Evolutionary conservation across 2,888 invertebrate species (phyloP).

Genomic region (Shargacucullia verbasci): DNA sequence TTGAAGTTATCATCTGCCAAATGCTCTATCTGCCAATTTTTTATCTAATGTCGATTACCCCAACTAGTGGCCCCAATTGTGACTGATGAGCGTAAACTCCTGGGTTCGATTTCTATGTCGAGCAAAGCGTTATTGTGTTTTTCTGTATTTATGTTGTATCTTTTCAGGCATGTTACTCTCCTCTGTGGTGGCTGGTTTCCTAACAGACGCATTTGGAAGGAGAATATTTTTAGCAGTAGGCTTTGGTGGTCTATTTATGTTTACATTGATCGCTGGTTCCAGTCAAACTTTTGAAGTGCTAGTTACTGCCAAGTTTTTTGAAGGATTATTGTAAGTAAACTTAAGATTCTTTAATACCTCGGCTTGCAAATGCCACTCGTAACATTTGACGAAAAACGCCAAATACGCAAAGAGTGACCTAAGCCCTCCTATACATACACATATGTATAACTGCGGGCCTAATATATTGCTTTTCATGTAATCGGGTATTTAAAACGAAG

Average conservation of each 20-base stretch:
- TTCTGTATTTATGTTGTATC: not conserved
- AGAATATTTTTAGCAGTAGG: conserved; percentile 73
- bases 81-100: too few species aligned
- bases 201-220: conserved; percentile 79
- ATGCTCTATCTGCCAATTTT: not conserved
- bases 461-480: too few species aligned
- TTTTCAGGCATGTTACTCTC: conserved; percentile 78
- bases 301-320: conserved; percentile 73
- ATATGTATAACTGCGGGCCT: too few species aligned
- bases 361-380: too few species aligned
- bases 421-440: too few species aligned
- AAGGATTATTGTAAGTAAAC: conserved; percentile 76
- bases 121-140: too few species aligned
- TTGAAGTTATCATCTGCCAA: too few species aligned
- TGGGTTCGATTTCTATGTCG: too few species aligned
- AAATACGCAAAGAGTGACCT: too few species aligned
- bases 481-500: too few species aligned
- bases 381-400: too few species aligned
- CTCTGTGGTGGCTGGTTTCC: conserved; percentile 74
- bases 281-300: conserved; percentile 75
- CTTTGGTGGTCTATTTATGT: conserved; percentile 69
- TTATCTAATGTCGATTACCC: not conserved
- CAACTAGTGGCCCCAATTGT: too few species aligned
- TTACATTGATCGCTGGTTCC: conserved; percentile 66
- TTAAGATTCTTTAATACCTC: not conserved